Evolutionary conservation across 2,888 invertebrate species (phyloP).

Genomic region (Diarsia rubi): DNA sequence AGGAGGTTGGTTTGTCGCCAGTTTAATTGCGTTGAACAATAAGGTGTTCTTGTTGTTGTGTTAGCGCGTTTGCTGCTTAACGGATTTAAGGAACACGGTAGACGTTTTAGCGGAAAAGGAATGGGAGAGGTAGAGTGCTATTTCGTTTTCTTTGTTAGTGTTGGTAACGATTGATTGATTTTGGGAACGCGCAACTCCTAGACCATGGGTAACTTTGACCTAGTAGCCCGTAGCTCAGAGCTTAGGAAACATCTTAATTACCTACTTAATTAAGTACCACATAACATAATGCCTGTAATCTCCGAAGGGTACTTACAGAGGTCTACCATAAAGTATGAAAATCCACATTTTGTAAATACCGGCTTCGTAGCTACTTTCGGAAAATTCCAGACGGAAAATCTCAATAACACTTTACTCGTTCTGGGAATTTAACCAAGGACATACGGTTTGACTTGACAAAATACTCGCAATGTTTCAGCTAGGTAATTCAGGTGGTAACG

Average conservation of each 20-base stretch:
- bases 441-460: background rate
- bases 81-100: constrained; percentile 23
- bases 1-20: constrained; percentile 34
- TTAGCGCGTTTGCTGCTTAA: constrained; percentile 29
- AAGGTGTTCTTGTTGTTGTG: constrained; percentile 50
- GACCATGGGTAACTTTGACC: background rate
- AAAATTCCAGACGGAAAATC: too few species aligned
- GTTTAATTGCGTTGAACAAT: constrained; percentile 61
- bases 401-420: too few species aligned
- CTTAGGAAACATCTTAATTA: background rate
- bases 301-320: too few species aligned
- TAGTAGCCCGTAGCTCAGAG: background rate
- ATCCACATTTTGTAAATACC: too few species aligned
- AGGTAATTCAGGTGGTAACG: constrained; percentile 31
- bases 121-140: background rate
- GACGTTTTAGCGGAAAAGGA: constrained; percentile 4
- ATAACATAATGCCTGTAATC: too few species aligned
- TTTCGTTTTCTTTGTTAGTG: background rate
- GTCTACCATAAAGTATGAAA: too few species aligned
- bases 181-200: background rate
- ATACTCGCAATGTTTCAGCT: background rate
- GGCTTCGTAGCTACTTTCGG: too few species aligned
- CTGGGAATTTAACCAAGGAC: too few species aligned
- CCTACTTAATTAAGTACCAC: background rate
- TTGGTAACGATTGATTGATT: background rate